phyloP scores from a whole-genome alignment of 1,140 invertebrate species.

The Caenorhabditis remanei region DNA sequence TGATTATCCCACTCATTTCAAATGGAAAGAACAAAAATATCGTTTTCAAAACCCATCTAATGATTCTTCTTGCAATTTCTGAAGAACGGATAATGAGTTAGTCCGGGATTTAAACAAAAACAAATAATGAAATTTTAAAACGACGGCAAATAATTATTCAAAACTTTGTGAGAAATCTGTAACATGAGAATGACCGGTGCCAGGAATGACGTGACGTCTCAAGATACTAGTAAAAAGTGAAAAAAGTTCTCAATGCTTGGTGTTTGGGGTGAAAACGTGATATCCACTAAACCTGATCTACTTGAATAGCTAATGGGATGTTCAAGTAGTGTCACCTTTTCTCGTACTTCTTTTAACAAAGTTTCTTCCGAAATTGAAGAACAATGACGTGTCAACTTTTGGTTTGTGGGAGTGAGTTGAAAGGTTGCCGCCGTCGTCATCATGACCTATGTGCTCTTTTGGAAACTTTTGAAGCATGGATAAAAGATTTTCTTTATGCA shows the following conservation, averaged over 20 bases:
- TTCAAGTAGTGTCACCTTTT: slow-evolving; percentile 33
- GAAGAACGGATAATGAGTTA: background rate
- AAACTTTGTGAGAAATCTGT: slow-evolving; percentile 42
- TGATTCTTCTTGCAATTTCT: background rate
- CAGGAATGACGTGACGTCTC: background rate
- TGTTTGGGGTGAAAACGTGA: background rate
- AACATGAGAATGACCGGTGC: slow-evolving; percentile 2
- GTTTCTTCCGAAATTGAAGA: background rate
- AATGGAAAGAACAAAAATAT: background rate
- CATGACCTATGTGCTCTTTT: slow-evolving; percentile 36
- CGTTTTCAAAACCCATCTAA: background rate
- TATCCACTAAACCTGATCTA: slow-evolving; percentile 15
- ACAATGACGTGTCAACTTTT: slow-evolving; percentile 30
- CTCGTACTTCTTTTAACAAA: background rate
- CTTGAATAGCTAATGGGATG: slow-evolving; percentile 37
- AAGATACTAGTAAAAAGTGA: background rate
- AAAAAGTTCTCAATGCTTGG: slow-evolving; percentile 4
- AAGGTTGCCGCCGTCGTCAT: slow-evolving; percentile 7
- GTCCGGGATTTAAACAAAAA: background rate
- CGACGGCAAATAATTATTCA: slow-evolving; percentile 2
- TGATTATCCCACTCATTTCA: background rate
- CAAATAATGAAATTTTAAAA: background rate
- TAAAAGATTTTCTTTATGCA: slow-evolving; percentile 24
- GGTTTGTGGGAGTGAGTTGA: slow-evolving; percentile 5
- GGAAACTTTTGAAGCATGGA: slow-evolving; percentile 48